phyloP scores from a whole-genome alignment of 92 coral and sea anemone genomes.

The Epizoanthus stellaris region DNA sequence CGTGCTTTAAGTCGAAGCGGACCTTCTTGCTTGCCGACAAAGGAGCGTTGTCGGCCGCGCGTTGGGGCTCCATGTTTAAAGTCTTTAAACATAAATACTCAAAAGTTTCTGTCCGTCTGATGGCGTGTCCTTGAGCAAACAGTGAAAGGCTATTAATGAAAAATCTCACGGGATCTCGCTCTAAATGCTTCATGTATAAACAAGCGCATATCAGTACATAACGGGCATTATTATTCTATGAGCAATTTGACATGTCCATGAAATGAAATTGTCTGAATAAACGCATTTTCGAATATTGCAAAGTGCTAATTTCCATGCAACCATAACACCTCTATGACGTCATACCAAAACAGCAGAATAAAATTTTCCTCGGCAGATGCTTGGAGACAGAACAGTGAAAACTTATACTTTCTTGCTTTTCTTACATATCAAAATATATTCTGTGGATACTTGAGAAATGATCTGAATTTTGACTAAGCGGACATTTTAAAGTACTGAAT shows the following conservation, averaged over 20 bases:
- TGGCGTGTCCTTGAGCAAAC: neutral
- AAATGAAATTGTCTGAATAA: neutral
- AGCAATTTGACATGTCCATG: neutral
- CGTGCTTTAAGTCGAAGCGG: conserved; percentile 86
- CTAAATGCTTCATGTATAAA: conserved; percentile 13
- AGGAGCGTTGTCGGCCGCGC: neutral
- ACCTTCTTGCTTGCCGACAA: conserved; percentile 66
- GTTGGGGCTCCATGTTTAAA: neutral
- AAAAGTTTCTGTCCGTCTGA: neutral
- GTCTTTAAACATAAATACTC: neutral
- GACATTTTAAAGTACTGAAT: neutral
- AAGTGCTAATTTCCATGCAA: conserved; percentile 21
- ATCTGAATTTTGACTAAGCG: neutral
- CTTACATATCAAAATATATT: neutral
- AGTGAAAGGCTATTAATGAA: conserved; percentile 24
- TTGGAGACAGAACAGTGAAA: neutral
- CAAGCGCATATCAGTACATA: neutral
- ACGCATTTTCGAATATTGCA: conserved; percentile 18
- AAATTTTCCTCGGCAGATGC: neutral
- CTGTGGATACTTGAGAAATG: neutral
- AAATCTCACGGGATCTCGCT: conserved; percentile 5
- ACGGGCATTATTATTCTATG: neutral
- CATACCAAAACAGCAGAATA: neutral
- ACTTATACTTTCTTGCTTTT: no score
- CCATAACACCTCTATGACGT: conserved; percentile 4